Conservation (phyloP, 2,797 vertebrate genomes). For the Myotis planiceps region DNA sequence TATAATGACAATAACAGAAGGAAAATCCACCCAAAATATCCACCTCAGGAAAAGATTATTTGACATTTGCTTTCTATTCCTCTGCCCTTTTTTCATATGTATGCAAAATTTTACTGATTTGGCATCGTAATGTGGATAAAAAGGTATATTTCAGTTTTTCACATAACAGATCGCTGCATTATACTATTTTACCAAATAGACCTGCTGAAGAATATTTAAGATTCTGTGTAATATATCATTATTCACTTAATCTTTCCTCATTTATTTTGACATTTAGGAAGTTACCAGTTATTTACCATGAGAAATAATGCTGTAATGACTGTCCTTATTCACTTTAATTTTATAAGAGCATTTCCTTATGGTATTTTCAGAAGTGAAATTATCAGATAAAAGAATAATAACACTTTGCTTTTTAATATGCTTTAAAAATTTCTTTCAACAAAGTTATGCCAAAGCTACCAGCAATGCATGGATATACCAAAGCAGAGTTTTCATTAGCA, state of each 20-base stretch:
- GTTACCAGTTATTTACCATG: neutral
- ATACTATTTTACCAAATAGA: neutral
- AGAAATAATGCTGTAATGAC: neutral
- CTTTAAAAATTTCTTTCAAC: slow-evolving; percentile 9
- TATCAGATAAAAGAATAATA: neutral
- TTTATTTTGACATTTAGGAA: neutral
- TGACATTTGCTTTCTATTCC: neutral
- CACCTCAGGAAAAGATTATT: neutral
- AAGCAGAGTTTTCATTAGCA: neutral
- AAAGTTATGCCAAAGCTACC: neutral
- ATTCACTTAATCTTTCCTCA: slow-evolving; percentile 16
- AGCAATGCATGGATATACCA: neutral
- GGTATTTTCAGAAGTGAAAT: neutral
- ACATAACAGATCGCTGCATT: neutral
- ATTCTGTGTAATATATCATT: neutral
- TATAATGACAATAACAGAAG: neutral
- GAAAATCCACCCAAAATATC: neutral
- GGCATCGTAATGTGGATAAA: neutral
- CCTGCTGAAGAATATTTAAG: neutral
- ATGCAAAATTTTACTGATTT: neutral
- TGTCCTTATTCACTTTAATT: neutral
- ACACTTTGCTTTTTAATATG: neutral
- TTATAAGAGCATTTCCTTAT: neutral
- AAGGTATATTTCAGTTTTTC: neutral
- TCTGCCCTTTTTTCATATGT: neutral